Evolutionary conservation across 2,113 vertebrate genomes (phyloP), one percentile per base, ranked within the genome.

Genomic region (Tetrao urogallus): DNA sequence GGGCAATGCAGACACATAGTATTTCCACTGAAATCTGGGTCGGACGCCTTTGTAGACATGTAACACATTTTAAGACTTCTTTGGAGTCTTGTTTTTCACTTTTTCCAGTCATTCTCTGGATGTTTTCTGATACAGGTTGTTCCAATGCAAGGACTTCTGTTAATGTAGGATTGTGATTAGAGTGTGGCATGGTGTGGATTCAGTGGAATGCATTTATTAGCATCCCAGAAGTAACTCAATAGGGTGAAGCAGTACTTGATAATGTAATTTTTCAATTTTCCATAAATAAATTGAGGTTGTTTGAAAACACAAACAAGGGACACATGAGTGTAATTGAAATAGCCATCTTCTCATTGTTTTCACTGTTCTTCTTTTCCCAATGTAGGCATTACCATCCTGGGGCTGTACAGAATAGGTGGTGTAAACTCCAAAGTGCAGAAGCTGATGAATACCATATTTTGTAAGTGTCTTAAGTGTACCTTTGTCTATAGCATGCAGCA

Each of bases 361-460:
- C 19, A 54, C 82, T 64, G 14, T 86, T 4, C 22, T 79, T 67
- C 5, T 88, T 92, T 92, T 93, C 30, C 66, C 73, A 64, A 71
- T n/a, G 4, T 71, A 99, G 99, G 99, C 52, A 98, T 99, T 89
- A 99, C 98, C 76, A 98, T 98, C 34, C 97, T 99, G 96, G 99
- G 99, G 8, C 97, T 99, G 21, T 99, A 99, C 97, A 98, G 99
- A 97, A 99, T 99, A 92, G 99, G 99, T 73, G 99, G 99, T 25
- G 99, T 99, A 50, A 99, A 99, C 95, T 99, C 99, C 61, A 99
- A 99, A 97, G 99, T 99, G 32, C 99, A 99, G 96, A 98, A 99
- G 82, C 95, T 99, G 92, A 99, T 99, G 99, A 98, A 98, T 21
- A 99, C 98, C 27, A 96, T 98, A 72, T 99, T 99, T 97, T 98